Evolutionary conservation across 2,888 invertebrate genomes (phyloP).

Genomic region (Pemphredon lugubris): DNA sequence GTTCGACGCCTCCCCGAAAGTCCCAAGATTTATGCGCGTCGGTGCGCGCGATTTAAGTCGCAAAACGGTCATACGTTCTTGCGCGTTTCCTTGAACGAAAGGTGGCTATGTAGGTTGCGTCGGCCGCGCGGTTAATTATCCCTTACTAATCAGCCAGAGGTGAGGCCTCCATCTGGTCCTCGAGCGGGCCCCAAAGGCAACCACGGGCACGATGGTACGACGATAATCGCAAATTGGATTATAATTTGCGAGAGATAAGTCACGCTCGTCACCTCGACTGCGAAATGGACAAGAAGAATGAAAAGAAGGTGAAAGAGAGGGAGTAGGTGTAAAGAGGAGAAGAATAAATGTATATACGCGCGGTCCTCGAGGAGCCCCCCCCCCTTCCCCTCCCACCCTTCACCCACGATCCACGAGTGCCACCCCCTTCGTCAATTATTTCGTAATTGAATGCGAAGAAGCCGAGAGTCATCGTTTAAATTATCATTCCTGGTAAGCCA

Average conservation of each 20-base stretch:
- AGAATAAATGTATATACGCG: conserved; percentile 6
- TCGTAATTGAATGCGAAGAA: conserved; percentile 79
- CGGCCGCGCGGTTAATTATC: conserved; percentile 63
- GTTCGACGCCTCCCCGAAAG: too few species aligned
- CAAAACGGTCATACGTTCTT: background rate
- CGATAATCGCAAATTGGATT: conserved; percentile 80
- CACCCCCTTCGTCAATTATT: conserved; percentile 76
- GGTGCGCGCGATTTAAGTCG: background rate
- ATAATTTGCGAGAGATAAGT: conserved; percentile 80
- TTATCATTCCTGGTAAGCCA: conserved; percentile 74
- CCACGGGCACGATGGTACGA: conserved; percentile 61
- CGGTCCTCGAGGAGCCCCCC: conserved; percentile 42
- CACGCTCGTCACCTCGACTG: conserved; percentile 78
- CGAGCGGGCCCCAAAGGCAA: conserved; percentile 60
- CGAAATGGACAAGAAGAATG: conserved; percentile 66
- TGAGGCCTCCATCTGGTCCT: conserved; percentile 63
- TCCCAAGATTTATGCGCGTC: conserved; percentile 10
- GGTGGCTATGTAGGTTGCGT: conserved; percentile 43
- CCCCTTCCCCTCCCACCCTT: conserved; percentile 4
- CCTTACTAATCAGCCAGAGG: conserved; percentile 66
- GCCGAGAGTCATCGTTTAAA: conserved; percentile 80
- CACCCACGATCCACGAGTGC: conserved; percentile 18
- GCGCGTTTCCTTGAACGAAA: conserved; percentile 20
- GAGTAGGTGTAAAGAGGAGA: conserved; percentile 36
- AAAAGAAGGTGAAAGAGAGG: conserved; percentile 17